Evolutionary conservation across 2,113 vertebrate genomes (phyloP).

Genomic region (Suncus etruscus): DNA sequence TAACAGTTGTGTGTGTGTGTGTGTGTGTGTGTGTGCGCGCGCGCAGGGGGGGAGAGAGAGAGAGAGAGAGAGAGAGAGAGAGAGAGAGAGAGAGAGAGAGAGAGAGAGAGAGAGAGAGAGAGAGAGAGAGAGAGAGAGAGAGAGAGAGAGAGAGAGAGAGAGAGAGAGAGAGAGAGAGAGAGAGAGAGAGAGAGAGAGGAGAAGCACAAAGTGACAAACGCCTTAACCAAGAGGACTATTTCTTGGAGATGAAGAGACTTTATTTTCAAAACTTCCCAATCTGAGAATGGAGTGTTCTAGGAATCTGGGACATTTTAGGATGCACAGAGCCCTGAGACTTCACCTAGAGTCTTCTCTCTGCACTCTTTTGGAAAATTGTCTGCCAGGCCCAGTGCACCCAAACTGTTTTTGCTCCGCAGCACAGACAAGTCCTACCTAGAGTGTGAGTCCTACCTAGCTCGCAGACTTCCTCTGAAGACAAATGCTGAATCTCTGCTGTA

Average conservation of each 20-base stretch:
- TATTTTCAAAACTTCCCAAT: not conserved
- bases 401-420: not conserved
- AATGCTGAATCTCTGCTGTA: constrained; percentile 51
- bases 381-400: rapidly evolving
- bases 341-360: not conserved
- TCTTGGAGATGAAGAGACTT: not conserved
- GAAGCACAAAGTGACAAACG: not conserved
- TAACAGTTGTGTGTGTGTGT: too few species aligned
- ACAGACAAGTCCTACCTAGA: not conserved
- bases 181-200: too few species aligned
- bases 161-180: too few species aligned
- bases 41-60: too few species aligned
- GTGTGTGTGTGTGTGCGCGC: too few species aligned
- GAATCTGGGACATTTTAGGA: not conserved
- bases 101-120: too few species aligned
- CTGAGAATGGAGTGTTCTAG: not conserved
- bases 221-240: not conserved
- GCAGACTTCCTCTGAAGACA: constrained; percentile 29
- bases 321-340: not conserved
- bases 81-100: too few species aligned
- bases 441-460: not conserved
- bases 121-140: too few species aligned
- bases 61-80: too few species aligned
- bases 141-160: too few species aligned
- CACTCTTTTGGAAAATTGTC: not conserved